Conservation (phyloP, 1,140 invertebrate genomes). For the Bombus soroeensis region DNA sequence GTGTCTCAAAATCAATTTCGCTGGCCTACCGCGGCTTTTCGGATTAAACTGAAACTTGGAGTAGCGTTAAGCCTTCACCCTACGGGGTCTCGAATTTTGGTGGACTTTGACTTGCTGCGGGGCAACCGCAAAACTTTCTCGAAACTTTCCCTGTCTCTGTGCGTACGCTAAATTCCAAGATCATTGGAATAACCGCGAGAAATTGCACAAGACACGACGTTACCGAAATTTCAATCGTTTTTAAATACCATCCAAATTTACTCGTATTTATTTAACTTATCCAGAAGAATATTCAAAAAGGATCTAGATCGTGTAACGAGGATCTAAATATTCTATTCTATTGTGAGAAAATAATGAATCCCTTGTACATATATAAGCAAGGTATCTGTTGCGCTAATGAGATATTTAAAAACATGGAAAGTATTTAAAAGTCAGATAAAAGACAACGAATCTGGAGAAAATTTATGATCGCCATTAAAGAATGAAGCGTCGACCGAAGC, state of each 20-base stretch:
- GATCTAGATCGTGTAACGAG: background rate
- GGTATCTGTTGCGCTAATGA: background rate
- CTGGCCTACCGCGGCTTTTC: constrained; percentile 81
- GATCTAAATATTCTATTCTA: background rate
- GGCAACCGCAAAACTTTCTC: constrained; percentile 66
- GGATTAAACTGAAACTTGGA: constrained; percentile 83
- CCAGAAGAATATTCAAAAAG: too few relatives aligned
- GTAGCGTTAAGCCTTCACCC: constrained; percentile 75
- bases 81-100: constrained; percentile 76
- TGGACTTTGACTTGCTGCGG: constrained; percentile 50
- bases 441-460: too few relatives aligned
- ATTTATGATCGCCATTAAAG: background rate
- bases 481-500: background rate
- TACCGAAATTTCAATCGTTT: too few relatives aligned
- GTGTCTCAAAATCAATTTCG: constrained; percentile 80
- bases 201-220: background rate
- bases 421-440: too few relatives aligned
- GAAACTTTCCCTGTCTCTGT: constrained; percentile 30
- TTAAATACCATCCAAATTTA: background rate
- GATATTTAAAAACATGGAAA: too few relatives aligned
- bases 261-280: background rate
- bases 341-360: too few relatives aligned
- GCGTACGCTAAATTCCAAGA: constrained; percentile 12
- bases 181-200: background rate
- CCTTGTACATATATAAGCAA: background rate